phyloP scores from a whole-genome alignment of 2,797 vertebrate species.

The Gallirallus australis region DNA sequence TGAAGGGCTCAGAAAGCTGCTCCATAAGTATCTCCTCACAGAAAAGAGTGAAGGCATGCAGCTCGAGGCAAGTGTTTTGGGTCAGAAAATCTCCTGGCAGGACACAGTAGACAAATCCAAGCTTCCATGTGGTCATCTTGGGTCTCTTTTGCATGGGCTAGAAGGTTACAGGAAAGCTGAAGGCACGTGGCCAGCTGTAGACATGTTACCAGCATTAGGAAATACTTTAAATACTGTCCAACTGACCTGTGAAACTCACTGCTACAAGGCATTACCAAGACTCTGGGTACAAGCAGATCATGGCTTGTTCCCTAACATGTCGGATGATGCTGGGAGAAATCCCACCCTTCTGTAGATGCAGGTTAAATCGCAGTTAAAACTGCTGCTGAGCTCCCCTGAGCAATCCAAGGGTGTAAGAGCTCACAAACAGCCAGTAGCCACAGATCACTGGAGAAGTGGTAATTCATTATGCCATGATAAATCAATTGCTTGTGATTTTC shows the following conservation, averaged over 20 bases:
- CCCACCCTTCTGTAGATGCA: not conserved
- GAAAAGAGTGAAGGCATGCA: not conserved
- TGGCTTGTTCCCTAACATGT: not conserved
- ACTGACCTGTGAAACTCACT: not conserved
- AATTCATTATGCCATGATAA: not conserved
- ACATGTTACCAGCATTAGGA: not conserved
- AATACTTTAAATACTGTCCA: slow-evolving; percentile 14
- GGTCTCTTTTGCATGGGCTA: not conserved
- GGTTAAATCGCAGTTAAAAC: not conserved
- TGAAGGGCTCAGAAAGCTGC: not conserved
- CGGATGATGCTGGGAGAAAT: not conserved
- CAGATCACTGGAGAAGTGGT: not conserved
- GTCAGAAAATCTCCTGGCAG: not conserved
- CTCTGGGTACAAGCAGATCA: not conserved
- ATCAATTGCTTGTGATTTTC: not conserved
- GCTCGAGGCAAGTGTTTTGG: not conserved
- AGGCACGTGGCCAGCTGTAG: slow-evolving; percentile 26
- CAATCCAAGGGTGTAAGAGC: not conserved
- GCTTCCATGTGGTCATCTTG: not conserved
- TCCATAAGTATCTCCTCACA: not conserved
- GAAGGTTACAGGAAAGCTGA: slow-evolving; percentile 15
- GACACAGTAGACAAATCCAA: not conserved
- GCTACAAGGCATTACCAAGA: not conserved
- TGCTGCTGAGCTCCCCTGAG: not conserved
- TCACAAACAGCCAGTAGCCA: not conserved